These are phyloP conservation scores for Ammodramus savannarum DNA, from an alignment of 2,113 vertebrate genomes.

Conservation along the genomic window DNA sequence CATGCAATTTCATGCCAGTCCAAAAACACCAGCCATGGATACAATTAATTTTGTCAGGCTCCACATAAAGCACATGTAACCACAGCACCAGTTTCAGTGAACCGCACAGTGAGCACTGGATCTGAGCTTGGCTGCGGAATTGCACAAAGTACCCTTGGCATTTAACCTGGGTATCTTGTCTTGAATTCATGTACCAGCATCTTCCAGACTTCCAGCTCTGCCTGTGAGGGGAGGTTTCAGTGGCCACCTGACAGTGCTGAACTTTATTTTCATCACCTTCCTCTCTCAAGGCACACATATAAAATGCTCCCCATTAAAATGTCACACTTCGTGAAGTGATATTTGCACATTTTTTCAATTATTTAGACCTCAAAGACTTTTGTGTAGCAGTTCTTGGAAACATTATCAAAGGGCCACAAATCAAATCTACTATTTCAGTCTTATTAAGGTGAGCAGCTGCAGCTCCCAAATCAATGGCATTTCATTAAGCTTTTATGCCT, in stretches of 20 bases:
- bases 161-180: conserved; percentile 32
- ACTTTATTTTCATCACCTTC: conserved; percentile 62
- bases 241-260: conserved; percentile 44
- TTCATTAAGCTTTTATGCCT: conserved; percentile 72
- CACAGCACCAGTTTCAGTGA: neutral
- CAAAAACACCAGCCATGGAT: neutral
- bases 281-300: conserved; percentile 43
- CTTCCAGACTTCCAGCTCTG: conserved; percentile 14
- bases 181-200: neutral
- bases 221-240: conserved; percentile 7
- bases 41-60: neutral
- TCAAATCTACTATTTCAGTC: conserved; percentile 70
- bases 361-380: conserved; percentile 64
- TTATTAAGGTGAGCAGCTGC: conserved; percentile 76
- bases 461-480: conserved; percentile 62
- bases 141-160: conserved; percentile 9
- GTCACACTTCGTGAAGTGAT: conserved; percentile 66
- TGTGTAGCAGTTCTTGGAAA: conserved; percentile 41
- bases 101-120: neutral
- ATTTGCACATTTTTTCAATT: conserved; percentile 74
- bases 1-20: conserved; percentile 21
- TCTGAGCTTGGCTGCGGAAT: conserved; percentile 20
- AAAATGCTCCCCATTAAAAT: conserved; percentile 63
- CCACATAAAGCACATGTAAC: neutral
- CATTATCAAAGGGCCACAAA: conserved; percentile 70